Evolutionary conservation across 2,113 vertebrate genomes (phyloP), one percentile per base, ranked within the genome.

Genomic region (Chamaetylas fuelleborni): DNA sequence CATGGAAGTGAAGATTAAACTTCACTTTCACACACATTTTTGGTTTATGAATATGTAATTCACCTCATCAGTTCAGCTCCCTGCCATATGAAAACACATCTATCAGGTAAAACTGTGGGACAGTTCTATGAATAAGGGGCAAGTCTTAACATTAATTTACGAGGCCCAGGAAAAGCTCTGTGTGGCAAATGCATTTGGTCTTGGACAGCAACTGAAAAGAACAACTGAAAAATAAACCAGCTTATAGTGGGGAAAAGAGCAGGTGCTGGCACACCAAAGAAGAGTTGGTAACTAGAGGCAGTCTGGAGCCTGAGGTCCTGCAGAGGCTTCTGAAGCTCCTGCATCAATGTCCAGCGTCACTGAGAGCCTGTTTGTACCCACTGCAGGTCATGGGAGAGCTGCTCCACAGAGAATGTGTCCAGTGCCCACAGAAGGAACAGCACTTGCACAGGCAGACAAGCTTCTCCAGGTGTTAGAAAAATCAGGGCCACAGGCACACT

Each of bases 21-120:
- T 90, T 94, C 71, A 93, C 70, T 40, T 90, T 43, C 25, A 86
- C 70, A 53, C 58, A 70, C 24, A 84, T 82, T 92, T 88, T 86
- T 72, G 31, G 20, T 61, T 89, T 89, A 81, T 26, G 66, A 83
- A 61, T 12, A 11, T 79, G 40, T 64, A 70, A 88, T 58, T 81
- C 36, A 77, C 56, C 74, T 73, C 58, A 42, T 76, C 66, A 54
- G 47, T 74, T 64, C 61, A 66, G 34, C 36, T 77, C 40, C 8
- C 20, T 34, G 22, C 29, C 45, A 51, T 16, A 53, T 8, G 28
- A 36, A 64, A 87, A 78, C 25, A 71, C 38, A 69, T 22, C 38
- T 77, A 67, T 36, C 62, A 91, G 36, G 36, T 66, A 43, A 47
- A 92, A 45, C 47, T 82, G 60, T n/a, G 26, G 40, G 45, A 56